Percentiles rank a stretch among this genome's conserved stretches.
Conservation (phyloP, 1,140 invertebrate genomes). For the Leptinotarsa defecta region DNA sequence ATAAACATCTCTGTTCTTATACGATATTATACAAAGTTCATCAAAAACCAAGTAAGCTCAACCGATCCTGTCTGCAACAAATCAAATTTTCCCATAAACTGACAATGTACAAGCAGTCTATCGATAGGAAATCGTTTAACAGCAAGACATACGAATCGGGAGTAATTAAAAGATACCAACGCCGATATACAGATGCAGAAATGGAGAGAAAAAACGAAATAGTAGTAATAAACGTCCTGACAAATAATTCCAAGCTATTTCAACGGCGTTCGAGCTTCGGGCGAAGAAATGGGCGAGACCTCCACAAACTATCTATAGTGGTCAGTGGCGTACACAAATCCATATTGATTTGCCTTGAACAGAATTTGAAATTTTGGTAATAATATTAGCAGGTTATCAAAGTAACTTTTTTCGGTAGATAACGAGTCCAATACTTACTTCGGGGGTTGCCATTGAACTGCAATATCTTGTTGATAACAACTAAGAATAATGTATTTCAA, state of each 20-base stretch:
- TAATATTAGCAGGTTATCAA: no score
- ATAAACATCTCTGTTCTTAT: no score
- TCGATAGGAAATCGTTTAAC: slow-evolving; percentile 6
- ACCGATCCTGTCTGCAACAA: neutral
- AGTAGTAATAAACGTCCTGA: slow-evolving; percentile 5
- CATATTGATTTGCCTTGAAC: no score
- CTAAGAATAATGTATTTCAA: no score
- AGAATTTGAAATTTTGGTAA: no score
- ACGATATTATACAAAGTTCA: no score
- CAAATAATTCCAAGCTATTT: slow-evolving; percentile 3
- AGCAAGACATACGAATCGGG: slow-evolving; percentile 1
- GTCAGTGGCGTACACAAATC: neutral
- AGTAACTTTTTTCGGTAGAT: no score
- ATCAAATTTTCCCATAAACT: slow-evolving; percentile 1
- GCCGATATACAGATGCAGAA: neutral
- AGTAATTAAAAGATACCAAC: slow-evolving; percentile 6
- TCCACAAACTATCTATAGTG: neutral
- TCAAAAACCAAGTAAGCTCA: neutral
- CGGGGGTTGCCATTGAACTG: no score
- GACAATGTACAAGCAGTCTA: neutral
- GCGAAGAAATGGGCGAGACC: neutral
- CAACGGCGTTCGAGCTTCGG: slow-evolving; percentile 1
- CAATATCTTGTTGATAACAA: no score
- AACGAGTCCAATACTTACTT: no score
- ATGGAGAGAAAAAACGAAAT: neutral